Evolutionary conservation across 2,888 invertebrate species (phyloP).

Genomic region (Apamea monoglypha): DNA sequence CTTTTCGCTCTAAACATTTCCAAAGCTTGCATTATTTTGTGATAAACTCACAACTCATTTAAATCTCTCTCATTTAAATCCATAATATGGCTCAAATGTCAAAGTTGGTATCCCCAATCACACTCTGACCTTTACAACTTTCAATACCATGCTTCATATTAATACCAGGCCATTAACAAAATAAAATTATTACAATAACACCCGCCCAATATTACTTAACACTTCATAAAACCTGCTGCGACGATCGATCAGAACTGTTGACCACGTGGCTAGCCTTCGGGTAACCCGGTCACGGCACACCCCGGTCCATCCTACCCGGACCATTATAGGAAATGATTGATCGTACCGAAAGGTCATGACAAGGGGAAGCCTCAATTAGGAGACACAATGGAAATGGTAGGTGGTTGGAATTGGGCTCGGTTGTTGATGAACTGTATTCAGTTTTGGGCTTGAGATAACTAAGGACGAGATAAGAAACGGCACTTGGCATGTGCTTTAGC

Average conservation of each 20-base stretch:
- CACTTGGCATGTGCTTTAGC: background rate
- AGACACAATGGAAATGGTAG: constrained; percentile 36
- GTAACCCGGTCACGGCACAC: constrained; percentile 75
- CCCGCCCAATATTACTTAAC: constrained; percentile 51
- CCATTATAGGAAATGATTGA: constrained; percentile 55
- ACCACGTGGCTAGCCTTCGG: constrained; percentile 61
- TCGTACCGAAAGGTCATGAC: constrained; percentile 53
- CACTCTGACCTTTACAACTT: constrained; percentile 18
- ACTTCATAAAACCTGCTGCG: constrained; percentile 51
- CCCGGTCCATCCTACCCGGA: constrained; percentile 59
- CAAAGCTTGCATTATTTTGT: background rate
- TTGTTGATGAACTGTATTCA: background rate
- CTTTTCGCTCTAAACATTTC: background rate
- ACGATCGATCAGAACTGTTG: constrained; percentile 59
- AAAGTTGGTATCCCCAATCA: background rate
- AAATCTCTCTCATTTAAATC: background rate
- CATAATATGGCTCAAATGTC: background rate
- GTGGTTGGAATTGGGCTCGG: constrained; percentile 2
- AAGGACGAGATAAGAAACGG: background rate
- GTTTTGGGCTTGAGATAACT: background rate
- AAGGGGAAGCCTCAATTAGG: constrained; percentile 54
- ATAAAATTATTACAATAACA: constrained; percentile 20
- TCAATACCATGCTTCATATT: background rate
- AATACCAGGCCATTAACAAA: constrained; percentile 7
- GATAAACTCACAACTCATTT: background rate